Percentiles rank a stretch among this genome's conserved stretches.
These are phyloP conservation scores for Poecile montanus DNA, from an alignment of 2,797 vertebrate genomes.

Conservation along the genomic window DNA sequence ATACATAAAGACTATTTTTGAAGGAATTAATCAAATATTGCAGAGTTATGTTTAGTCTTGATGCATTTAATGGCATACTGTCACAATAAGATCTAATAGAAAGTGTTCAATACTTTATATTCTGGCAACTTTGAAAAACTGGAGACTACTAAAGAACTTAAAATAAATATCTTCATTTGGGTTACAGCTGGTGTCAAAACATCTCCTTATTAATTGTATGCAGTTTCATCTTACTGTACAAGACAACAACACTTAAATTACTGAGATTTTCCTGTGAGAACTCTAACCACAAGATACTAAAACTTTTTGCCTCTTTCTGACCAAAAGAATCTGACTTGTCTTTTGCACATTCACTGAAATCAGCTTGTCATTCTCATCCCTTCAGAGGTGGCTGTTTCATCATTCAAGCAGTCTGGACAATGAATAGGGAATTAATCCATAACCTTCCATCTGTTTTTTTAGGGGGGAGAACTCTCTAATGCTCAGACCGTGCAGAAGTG, in stretches of 20 bases:
- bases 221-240: neutral
- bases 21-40: neutral
- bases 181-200: neutral
- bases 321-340: neutral
- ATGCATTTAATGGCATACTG: neutral
- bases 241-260: neutral
- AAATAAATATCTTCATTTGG: neutral
- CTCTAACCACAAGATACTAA: neutral
- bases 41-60: neutral
- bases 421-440: neutral
- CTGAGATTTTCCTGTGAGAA: conserved; percentile 23
- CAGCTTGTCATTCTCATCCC: neutral
- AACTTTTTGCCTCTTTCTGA: neutral
- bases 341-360: neutral
- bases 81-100: neutral
- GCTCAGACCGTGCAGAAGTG: neutral
- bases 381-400: neutral
- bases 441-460: neutral
- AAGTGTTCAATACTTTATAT: neutral
- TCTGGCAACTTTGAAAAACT: neutral
- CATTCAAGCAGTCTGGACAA: neutral
- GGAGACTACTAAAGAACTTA: neutral
- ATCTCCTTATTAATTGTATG: neutral
- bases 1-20: neutral
- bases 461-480: neutral